These are phyloP conservation scores for Gambelia wislizenii DNA, from an alignment of 2,797 vertebrate species.

Conservation along the genomic window DNA sequence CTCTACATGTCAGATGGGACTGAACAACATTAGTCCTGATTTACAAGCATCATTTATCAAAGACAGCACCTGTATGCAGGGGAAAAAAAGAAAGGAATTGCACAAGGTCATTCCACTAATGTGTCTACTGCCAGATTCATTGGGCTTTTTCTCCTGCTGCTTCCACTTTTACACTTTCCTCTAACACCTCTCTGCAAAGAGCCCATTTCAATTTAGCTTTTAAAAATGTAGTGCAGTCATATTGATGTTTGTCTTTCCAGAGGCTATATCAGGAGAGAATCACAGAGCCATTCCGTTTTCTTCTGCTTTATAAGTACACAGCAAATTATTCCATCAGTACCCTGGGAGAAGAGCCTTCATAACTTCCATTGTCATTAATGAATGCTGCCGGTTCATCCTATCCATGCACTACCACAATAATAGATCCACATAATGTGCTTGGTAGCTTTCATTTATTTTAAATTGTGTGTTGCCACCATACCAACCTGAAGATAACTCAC, in stretches of 20 bases:
- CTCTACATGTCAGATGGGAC: conserved; percentile 58
- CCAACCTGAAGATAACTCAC: too few species aligned
- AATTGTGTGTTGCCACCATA: conserved; percentile 24
- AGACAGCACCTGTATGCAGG: conserved; percentile 43
- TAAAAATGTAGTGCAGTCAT: background rate
- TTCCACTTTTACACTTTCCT: conserved; percentile 28
- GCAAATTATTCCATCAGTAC: background rate
- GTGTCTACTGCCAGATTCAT: background rate
- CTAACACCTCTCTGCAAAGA: conserved; percentile 24
- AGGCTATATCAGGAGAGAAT: conserved; percentile 20
- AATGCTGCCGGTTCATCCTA: conserved; percentile 31
- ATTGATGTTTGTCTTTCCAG: conserved; percentile 44
- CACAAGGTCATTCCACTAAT: conserved; percentile 51
- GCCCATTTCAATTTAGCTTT: conserved; percentile 29
- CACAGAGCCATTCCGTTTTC: background rate
- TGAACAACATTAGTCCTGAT: conserved; percentile 48
- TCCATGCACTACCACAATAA: conserved; percentile 27
- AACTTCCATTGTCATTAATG: conserved; percentile 50
- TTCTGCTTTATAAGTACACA: conserved; percentile 39
- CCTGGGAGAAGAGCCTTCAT: conserved; percentile 34
- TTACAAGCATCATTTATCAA: conserved; percentile 68
- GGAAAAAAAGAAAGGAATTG: conserved; percentile 45
- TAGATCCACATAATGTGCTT: conserved; percentile 33
- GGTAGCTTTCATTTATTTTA: conserved; percentile 56
- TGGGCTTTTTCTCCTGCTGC: conserved; percentile 11